These are phyloP conservation scores for Prorops nasuta DNA, from an alignment of 1,140 invertebrate genomes.

Conservation along the genomic window DNA sequence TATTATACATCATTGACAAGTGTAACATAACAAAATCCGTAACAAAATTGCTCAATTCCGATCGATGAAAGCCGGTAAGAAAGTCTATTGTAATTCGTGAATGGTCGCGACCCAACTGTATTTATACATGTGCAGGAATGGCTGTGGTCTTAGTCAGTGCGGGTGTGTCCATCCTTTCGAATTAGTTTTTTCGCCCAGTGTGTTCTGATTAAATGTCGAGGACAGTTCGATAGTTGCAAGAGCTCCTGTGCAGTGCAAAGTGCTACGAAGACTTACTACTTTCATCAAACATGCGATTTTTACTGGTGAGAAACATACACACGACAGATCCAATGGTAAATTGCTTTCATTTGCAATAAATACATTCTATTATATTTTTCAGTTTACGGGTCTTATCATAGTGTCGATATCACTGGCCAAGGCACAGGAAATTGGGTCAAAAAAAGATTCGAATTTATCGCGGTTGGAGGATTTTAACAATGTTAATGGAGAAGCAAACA, in stretches of 20 bases:
- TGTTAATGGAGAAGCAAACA: conserved; percentile 6
- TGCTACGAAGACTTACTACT: conserved; percentile 29
- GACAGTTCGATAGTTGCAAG: conserved; percentile 12
- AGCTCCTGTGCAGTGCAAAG: conserved; percentile 32
- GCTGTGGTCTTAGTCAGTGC: conserved; percentile 45
- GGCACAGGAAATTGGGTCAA: too few species aligned
- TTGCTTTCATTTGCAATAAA: too few species aligned
- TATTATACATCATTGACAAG: conserved; percentile 34
- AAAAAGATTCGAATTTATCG: too few species aligned
- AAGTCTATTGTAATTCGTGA: conserved; percentile 58
- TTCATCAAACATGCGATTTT: conserved; percentile 33
- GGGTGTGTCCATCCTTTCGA: conserved; percentile 41
- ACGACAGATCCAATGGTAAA: neutral
- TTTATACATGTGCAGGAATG: conserved; percentile 55
- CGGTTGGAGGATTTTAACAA: conserved; percentile 10
- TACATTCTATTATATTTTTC: conserved; percentile 1
- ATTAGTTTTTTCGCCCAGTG: conserved; percentile 33
- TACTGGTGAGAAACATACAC: conserved; percentile 32
- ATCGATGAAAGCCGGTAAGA: conserved; percentile 57
- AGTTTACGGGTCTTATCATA: conserved; percentile 20
- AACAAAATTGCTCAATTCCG: conserved; percentile 50
- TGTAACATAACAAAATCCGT: conserved; percentile 46
- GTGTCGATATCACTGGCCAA: conserved; percentile 4
- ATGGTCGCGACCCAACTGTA: conserved; percentile 55
- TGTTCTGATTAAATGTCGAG: conserved; percentile 23